Percentiles rank a stretch among this genome's conserved stretches.
Evolutionary conservation across 2,797 vertebrate genomes (phyloP).

Genomic region (Philypnodon macrostomus): DNA sequence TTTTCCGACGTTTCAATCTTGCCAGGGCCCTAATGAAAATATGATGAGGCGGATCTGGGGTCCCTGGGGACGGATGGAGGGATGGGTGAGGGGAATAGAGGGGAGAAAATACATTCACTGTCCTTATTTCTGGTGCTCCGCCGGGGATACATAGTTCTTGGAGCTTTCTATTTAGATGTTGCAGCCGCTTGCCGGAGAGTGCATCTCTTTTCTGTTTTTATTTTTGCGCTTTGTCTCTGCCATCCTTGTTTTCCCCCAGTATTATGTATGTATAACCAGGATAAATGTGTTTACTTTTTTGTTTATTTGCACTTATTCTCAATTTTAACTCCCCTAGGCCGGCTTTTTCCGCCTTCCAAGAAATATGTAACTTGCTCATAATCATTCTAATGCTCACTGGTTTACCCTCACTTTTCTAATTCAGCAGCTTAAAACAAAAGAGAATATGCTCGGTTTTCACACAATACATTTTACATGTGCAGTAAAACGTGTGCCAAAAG

Average conservation of each 20-base stretch:
- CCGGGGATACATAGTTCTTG: conserved; percentile 88
- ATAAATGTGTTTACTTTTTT: conserved; percentile 69
- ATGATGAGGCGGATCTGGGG: conserved; percentile 77
- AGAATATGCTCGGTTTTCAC: neutral
- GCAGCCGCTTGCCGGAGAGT: conserved; percentile 53
- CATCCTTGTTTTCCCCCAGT: conserved; percentile 53
- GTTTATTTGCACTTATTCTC: conserved; percentile 49
- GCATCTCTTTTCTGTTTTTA: conserved; percentile 43
- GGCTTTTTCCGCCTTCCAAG: conserved; percentile 49
- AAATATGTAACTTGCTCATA: conserved; percentile 57
- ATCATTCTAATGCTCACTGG: conserved; percentile 52
- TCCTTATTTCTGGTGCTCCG: conserved; percentile 91
- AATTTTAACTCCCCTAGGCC: conserved; percentile 58
- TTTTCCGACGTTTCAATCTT: conserved; percentile 78
- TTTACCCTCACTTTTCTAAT: conserved; percentile 47
- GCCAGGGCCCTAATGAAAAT: conserved; percentile 79
- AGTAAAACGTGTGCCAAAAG: too few species aligned
- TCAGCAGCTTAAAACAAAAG: conserved; percentile 26
- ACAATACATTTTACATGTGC: too few species aligned
- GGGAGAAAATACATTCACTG: conserved; percentile 83
- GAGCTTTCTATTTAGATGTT: conserved; percentile 87
- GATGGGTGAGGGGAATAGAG: conserved; percentile 49
- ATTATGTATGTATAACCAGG: conserved; percentile 32
- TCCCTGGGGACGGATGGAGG: conserved; percentile 63
- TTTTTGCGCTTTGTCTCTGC: conserved; percentile 52